These are phyloP conservation scores for Ceraclea dissimilis DNA, from an alignment of 2,888 invertebrate species.

Conservation along the genomic window DNA sequence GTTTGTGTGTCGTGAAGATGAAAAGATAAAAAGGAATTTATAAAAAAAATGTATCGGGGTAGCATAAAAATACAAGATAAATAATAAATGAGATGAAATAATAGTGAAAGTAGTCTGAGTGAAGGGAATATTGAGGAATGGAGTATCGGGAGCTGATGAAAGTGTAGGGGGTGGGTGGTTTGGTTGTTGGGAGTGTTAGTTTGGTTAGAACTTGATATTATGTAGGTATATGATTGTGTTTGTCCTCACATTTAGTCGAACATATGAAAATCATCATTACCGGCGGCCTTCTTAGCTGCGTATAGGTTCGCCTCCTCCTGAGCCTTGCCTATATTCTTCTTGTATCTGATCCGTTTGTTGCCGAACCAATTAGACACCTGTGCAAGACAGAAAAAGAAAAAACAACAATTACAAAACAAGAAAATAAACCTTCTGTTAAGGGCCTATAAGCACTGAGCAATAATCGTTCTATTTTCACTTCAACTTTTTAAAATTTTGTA, in stretches of 20 bases:
- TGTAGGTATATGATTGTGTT: conserved; percentile 18
- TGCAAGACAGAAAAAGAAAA: neutral
- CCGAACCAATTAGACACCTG: conserved; percentile 99
- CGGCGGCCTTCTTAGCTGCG: conserved; percentile 95
- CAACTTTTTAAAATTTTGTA: too few species aligned
- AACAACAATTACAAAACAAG: neutral
- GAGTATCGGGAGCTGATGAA: neutral
- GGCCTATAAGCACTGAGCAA: neutral
- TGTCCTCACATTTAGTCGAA: conserved; percentile 26
- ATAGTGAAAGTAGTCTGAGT: neutral
- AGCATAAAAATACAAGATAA: neutral
- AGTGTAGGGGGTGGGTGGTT: neutral
- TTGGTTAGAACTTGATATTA: conserved; percentile 18
- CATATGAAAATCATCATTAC: conserved; percentile 39
- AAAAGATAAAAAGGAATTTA: neutral
- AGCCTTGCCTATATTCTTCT: conserved; percentile 99
- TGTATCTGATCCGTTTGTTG: conserved; percentile 98
- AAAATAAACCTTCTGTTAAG: neutral
- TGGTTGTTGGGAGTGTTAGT: conserved; percentile 11
- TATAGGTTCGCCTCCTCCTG: conserved; percentile 99
- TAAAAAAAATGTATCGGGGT: neutral
- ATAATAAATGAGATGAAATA: too few species aligned
- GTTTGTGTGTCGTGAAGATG: too few species aligned
- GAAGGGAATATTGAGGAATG: neutral
- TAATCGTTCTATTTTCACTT: too few species aligned